Percentiles rank a stretch among this genome's conserved stretches.
Evolutionary conservation across 1,140 invertebrate genomes (phyloP).

Genomic region (Elymnias hypermnestra): DNA sequence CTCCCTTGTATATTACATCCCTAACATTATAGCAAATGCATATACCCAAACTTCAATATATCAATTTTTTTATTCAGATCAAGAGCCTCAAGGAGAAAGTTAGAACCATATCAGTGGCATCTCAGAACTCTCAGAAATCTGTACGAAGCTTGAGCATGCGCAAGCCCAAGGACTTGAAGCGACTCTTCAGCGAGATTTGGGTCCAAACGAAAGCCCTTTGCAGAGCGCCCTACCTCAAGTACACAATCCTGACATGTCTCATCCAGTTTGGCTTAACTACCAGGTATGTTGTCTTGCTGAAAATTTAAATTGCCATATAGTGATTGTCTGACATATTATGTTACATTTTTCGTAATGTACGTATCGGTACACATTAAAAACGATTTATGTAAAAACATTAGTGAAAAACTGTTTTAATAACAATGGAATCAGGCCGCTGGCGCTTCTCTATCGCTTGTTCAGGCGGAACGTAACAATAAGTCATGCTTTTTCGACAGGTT

Average conservation of each 20-base stretch:
- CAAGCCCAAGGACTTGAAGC: constrained; percentile 81
- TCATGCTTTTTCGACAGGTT: no score
- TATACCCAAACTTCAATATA: no score
- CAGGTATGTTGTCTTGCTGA: constrained; percentile 61
- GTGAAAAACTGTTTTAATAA: no score
- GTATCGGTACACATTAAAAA: no score
- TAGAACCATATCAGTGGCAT: constrained; percentile 79
- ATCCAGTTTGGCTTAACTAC: constrained; percentile 86
- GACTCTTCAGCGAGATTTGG: constrained; percentile 80
- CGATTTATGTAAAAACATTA: no score
- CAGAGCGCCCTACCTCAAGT: constrained; percentile 81
- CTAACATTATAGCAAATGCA: no score
- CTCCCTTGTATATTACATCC: no score
- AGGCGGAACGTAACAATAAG: no score
- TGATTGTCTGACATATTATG: no score
- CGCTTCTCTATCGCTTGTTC: no score
- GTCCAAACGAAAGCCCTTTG: constrained; percentile 82
- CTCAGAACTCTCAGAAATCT: constrained; percentile 76
- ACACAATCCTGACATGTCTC: constrained; percentile 83
- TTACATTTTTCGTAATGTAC: no score
- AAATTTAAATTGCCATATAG: neutral
- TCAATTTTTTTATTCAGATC: constrained; percentile 67
- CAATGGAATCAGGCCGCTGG: no score
- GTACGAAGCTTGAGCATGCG: constrained; percentile 78
- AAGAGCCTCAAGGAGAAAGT: constrained; percentile 81